These are phyloP conservation scores for Aphodius granarius DNA, from an alignment of 2,888 invertebrate genomes.

Conservation along the genomic window DNA sequence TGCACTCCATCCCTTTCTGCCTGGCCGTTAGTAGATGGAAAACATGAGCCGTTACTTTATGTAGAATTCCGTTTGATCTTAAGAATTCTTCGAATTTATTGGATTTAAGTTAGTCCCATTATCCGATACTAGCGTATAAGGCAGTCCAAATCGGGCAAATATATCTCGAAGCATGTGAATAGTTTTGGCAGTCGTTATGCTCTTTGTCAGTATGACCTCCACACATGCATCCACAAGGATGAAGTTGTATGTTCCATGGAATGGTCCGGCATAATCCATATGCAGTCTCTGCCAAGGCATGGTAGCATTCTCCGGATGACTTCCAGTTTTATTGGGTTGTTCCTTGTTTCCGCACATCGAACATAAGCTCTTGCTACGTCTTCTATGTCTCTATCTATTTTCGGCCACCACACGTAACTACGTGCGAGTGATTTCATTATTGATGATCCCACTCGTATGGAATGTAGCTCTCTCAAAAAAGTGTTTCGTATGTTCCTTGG, in stretches of 20 bases:
- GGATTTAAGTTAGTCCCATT: slow-evolving; percentile 33
- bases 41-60: slow-evolving; percentile 32
- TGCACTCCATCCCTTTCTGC: slow-evolving; percentile 28
- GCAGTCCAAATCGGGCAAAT: slow-evolving; percentile 32
- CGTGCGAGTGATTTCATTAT: neutral
- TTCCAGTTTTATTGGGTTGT: neutral
- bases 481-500: too few species aligned
- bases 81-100: slow-evolving; percentile 32
- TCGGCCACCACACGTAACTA: neutral
- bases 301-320: neutral
- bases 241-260: slow-evolving; percentile 6
- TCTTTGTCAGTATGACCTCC: slow-evolving; percentile 31
- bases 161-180: slow-evolving; percentile 21
- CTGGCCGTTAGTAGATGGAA: slow-evolving; percentile 34
- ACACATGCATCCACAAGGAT: slow-evolving; percentile 35
- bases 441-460: neutral
- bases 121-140: slow-evolving; percentile 32
- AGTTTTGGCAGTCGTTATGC: slow-evolving; percentile 22
- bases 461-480: neutral
- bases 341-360: neutral
- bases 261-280: neutral
- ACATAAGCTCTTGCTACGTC: neutral
- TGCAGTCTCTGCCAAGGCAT: neutral
- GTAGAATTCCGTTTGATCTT: slow-evolving; percentile 28
- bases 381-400: slow-evolving; percentile 30